Base-by-base conservation (phyloP, 2,113 vertebrate genomes). In the Zosterops pallidus region DNA sequence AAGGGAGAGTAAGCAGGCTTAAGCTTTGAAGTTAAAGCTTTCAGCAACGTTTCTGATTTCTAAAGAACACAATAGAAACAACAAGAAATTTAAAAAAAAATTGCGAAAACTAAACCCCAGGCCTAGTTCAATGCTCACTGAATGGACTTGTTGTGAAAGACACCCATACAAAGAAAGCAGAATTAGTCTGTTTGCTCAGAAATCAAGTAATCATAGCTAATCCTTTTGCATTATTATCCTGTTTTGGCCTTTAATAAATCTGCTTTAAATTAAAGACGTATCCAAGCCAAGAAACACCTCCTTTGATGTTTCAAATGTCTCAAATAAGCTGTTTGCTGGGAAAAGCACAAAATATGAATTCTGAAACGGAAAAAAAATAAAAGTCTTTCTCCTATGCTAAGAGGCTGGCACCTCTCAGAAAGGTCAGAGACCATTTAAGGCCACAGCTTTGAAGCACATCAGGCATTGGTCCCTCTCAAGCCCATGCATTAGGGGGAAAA, bases 161-260 rank as follows among this genome's bases (percentile, higher is more conserved):
- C 44, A 44, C 21, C 25, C 47, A 53, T 68, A 90, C 44, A 93
- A 94, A 93, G 83, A 62, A 83, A 76, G 84, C 35, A 94, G 76
- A 95, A 94, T 87, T 89, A 92, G 88, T 65, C 57, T 95, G 82
- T 95, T 86, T 94, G 82, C 90, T 91, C 62, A 89, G 64, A 95
- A 97, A 92, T 92, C 80, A 96, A 95, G 87, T 83, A 96, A 94
- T 79, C 84, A 86, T 84, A 60, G 89, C 87, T 95, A 97, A 97
- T 97, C 92, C 79, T 91, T 96, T 71, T 83, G 74, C 93, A 91
- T 91, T 57, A 75, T 94, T 97, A 90, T 55, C 78, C 87, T 77
- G 37, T 50, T 86, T 93, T 6, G 50, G 76, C 70, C 93, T 96
- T 97, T 94, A 92, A 92, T 95, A 96, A 97, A 97, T 96, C 89